Evolutionary conservation across 2,113 vertebrate genomes (phyloP), one percentile per base, ranked within the genome.

Genomic region (Nematolebias whitei): DNA sequence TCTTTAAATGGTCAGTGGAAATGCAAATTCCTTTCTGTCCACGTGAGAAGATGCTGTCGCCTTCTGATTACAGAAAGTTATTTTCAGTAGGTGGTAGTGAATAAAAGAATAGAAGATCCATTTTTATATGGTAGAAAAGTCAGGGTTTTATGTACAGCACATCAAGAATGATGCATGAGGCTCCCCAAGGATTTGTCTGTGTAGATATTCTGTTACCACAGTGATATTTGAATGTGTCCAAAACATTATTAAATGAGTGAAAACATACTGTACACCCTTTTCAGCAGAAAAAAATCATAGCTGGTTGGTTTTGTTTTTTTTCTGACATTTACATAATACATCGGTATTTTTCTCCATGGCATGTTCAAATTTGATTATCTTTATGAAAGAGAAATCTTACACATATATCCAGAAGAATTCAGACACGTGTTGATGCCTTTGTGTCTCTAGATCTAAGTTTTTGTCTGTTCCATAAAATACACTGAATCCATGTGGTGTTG

Each of bases 231-330:
- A 40, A 39, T 16, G 20, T 22, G 13, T 32, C 4, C 11, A 32
- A n/a, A 16, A 35, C 12, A 12, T 53, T 53, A n/a, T 5, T 35
- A 16, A 29, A 16, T 16, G 1, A 4, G 16, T n/a, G 14, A 15
- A 40, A 22, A 40, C 52, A 39, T n/a, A n/a, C n/a, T n/a, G n/a
- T n/a, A 16, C 38, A 18, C 3, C 23, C 14, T 8, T 14, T 7
- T 56, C 53, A 55, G 35, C 35, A 55, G 38, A 40, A 41, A 15
- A 44, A 43, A 15, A n/a, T n/a, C n/a, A n/a, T n/a, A 29, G 26
- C 26, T 29, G 7, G 26, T 35, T 35, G 32, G 10, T 35, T 35
- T 35, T 6, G 2, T 35, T 35, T 10, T 10, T 10, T 10, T 2
- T 10, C 10, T 35, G 18, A 44, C 5, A n/a, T 44, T 5, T 18